Evolutionary conservation across 2,888 invertebrate genomes (phyloP), one percentile per base, ranked within the genome.

Genomic region (Willowsia nigromaculata): DNA sequence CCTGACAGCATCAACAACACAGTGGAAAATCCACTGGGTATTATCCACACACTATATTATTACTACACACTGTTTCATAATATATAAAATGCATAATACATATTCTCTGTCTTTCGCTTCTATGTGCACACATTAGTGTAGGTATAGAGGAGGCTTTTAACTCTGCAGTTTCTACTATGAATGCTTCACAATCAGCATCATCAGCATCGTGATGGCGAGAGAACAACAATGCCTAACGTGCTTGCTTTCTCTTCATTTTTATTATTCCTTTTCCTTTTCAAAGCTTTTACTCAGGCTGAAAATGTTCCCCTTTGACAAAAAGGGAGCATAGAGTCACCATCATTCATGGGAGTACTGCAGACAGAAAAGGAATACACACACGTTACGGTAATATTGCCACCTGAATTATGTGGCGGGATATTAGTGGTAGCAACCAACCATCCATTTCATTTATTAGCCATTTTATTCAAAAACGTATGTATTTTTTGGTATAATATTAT

Each of bases 361-460:
- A 18, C 47, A 53, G 43, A 43, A 0, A 65, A 71, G 25, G 25
- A 43, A n/a, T 71, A 43, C 13, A 30, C 37, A 37, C 22, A 30
- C 50, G 68, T 53, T 84, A 84, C 47, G 50, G 71, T 84, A 71
- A 84, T 84, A 71, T 82, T 84, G 15, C 47, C 37, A 68, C 53
- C 74, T 71, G 62, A 85, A 59, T 76, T 76, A 76, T 85, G 76
- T 56, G 56, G 85, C 59, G 30, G 50, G 43, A 53, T 50, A 76
- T 76, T 76, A 76, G 76, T 53, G 76, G 76, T 53, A 18, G 47
- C 47, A 76, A 43, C 40, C 76, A 74, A 59, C 85, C 71, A 85
- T 30, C 74, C 76, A 59, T 74, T 74, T 43, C 85, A 85, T 85
- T 85, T 85, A 85, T 85, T 85, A 85, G 62, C 85, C 76, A 56